A percentile compares a stretch with the other conserved stretches of the same genome.
Evolutionary conservation across 2,888 invertebrate species (phyloP).

Genomic region (Sinhomidia bicolor): DNA sequence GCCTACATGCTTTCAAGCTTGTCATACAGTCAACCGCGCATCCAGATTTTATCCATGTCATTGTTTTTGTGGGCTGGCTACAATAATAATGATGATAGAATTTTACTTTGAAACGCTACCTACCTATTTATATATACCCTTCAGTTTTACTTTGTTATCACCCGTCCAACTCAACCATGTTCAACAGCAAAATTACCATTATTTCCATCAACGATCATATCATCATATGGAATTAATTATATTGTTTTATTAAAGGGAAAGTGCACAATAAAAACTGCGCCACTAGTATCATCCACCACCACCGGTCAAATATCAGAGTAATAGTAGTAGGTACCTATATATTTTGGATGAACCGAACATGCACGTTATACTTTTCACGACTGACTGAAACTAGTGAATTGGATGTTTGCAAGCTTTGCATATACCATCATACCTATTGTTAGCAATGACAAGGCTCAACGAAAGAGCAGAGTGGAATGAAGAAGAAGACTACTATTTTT

Average conservation of each 20-base stretch:
- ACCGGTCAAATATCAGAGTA: background rate
- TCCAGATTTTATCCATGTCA: background rate
- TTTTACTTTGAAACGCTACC: background rate
- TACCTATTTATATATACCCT: background rate
- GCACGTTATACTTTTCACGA: constrained; percentile 14
- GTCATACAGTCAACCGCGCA: too few species aligned
- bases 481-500: background rate
- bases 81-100: background rate
- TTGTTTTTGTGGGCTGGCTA: constrained; percentile 8
- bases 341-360: background rate
- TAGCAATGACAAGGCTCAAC: too few species aligned
- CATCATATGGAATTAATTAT: background rate
- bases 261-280: background rate
- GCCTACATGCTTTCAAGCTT: constrained; percentile 48
- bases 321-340: background rate
- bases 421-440: background rate
- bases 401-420: constrained; percentile 8
- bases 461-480: background rate
- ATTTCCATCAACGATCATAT: background rate
- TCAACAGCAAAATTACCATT: background rate
- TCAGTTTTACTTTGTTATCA: background rate
- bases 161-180: background rate
- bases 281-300: background rate
- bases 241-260: constrained; percentile 2
- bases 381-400: background rate